Percentiles rank a stretch among this genome's conserved stretches.
These are phyloP conservation scores for Sternarchorhynchus goeldii DNA, from an alignment of 2,797 vertebrate species.

Conservation along the genomic window DNA sequence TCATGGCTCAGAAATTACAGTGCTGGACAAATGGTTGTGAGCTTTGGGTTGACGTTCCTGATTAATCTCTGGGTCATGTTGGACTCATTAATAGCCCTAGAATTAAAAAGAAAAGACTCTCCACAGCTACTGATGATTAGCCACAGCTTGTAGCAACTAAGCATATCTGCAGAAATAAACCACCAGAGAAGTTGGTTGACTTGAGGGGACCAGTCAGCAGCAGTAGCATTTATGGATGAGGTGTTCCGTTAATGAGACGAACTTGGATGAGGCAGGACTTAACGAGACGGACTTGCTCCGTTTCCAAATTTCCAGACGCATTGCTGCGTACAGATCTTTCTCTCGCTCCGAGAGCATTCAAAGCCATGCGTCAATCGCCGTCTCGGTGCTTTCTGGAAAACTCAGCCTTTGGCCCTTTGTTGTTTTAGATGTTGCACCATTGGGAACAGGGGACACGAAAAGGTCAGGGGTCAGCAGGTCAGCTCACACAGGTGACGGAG, in stretches of 20 bases:
- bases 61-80: too few relatives aligned
- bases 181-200: too few relatives aligned
- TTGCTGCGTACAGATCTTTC: neutral
- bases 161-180: too few relatives aligned
- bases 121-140: too few relatives aligned
- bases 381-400: neutral
- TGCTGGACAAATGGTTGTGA: neutral
- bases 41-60: neutral
- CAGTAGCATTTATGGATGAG: too few relatives aligned
- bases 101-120: too few relatives aligned
- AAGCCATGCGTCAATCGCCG: neutral
- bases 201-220: too few relatives aligned
- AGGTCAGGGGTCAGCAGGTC: conserved; percentile 23
- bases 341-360: neutral
- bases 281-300: too few relatives aligned
- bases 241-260: too few relatives aligned
- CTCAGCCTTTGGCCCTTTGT: neutral
- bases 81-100: too few relatives aligned
- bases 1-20: neutral
- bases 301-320: neutral
- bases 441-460: neutral
- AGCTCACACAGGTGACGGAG: neutral
- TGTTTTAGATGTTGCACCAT: conserved; percentile 25
- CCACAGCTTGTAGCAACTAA: too few relatives aligned
- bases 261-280: too few relatives aligned